Percentiles rank a stretch among this genome's conserved stretches.
phyloP scores from a whole-genome alignment of 1,140 invertebrate species.

The Phortica variegata region DNA sequence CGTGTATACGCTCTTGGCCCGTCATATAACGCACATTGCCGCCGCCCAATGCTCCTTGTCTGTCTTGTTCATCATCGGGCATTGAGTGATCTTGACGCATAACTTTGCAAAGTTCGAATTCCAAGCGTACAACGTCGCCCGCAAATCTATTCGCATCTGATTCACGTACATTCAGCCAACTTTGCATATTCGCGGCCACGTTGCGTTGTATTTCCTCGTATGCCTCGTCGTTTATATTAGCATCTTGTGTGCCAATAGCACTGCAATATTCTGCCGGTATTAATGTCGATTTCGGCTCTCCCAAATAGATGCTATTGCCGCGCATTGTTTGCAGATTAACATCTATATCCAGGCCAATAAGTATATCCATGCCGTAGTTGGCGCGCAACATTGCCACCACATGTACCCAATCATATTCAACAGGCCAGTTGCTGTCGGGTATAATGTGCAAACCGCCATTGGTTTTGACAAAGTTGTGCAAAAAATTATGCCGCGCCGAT shows the following conservation, averaged over 20 bases:
- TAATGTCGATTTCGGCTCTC: slow-evolving; percentile 37
- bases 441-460: slow-evolving; percentile 33
- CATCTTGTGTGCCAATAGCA: slow-evolving; percentile 4
- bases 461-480: slow-evolving; percentile 29
- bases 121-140: slow-evolving; percentile 41
- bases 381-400: slow-evolving; percentile 25
- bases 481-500: slow-evolving; percentile 17
- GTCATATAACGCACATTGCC: no score
- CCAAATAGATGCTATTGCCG: slow-evolving; percentile 37
- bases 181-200: slow-evolving; percentile 27
- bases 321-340: slow-evolving; percentile 28
- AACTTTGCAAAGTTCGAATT: slow-evolving; percentile 44
- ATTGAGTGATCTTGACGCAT: slow-evolving; percentile 28
- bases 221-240: slow-evolving; percentile 16
- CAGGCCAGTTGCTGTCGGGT: slow-evolving; percentile 29
- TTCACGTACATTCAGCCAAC: slow-evolving; percentile 30
- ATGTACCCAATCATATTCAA: slow-evolving; percentile 30
- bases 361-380: slow-evolving; percentile 43
- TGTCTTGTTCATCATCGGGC: slow-evolving; percentile 6
- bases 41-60: no score
- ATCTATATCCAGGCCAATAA: slow-evolving; percentile 38
- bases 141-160: slow-evolving; percentile 30
- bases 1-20: slow-evolving; percentile 33
- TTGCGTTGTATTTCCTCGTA: slow-evolving; percentile 26
- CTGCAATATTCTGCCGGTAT: slow-evolving; percentile 41